Evolutionary conservation across 2,888 invertebrate genomes (phyloP), one percentile per base, ranked within the genome.

Genomic region (Agrotis ipsilon): DNA sequence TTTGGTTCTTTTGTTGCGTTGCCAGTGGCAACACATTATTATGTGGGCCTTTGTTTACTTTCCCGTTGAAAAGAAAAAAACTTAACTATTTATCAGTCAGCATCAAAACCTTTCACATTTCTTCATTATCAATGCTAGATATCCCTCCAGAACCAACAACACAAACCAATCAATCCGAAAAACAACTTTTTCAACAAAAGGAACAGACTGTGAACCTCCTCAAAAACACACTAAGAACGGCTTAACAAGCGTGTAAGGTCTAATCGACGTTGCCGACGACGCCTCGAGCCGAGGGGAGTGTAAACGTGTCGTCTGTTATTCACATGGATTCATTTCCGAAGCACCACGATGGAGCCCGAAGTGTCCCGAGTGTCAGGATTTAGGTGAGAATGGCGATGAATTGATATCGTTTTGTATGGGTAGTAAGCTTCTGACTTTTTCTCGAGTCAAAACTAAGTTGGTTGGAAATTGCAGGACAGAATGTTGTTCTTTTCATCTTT

Each of bases 201-300:
- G 46, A 69, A 48, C n/a, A n/a, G n/a, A n/a, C 4, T n/a, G 4
- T 32, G 49, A 24, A 61, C 49, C 49, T 48, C 60, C 67, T 71
- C 54, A 39, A 64, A 62, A 80, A 70, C 76, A 76, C 67, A 77
- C 70, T 80, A 51, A 66, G 76, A 67, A 70, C 60, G 70, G 63
- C 77, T 79, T 79, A 79, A 76, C 78, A 81, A 52, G 46, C 77
- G 64, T 81, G 78, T 76, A 67, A 78, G 69, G 71, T 71, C 71
- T 79, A 79, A 79, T 79, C 81, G 78, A 67, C 67, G 63, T 67
- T 64, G 58, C 54, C 55, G 59, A 39, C 59, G 58, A 55, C 55
- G 55, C 32, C 55, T 55, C 55, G 55, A 32, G 32, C 59, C 49
- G 65, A 69, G 80, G 65, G 80, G 68, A 58, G 76, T 43, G 76